These are phyloP conservation scores for Lomographa bimaculata DNA, from an alignment of 2,888 invertebrate genomes.

Conservation along the genomic window DNA sequence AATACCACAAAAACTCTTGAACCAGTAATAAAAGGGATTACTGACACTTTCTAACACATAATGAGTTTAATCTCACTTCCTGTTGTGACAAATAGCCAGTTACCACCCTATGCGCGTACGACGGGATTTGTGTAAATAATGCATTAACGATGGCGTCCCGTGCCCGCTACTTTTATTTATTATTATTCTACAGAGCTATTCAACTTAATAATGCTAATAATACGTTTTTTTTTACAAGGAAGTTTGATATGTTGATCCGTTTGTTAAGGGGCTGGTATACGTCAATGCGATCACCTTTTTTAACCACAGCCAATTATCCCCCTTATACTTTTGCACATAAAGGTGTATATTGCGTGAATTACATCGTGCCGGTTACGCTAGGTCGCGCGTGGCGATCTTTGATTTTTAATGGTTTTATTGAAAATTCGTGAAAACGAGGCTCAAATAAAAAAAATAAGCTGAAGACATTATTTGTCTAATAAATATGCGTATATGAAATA, in stretches of 20 bases:
- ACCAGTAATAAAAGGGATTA: constrained; percentile 53
- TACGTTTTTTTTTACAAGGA: constrained; percentile 21
- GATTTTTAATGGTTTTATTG: too few relatives aligned
- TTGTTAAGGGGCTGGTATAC: too few relatives aligned
- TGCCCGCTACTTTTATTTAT: constrained; percentile 30
- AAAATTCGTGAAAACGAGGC: too few relatives aligned
- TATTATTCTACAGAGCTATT: constrained; percentile 24
- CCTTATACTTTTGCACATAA: too few relatives aligned
- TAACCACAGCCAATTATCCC: too few relatives aligned
- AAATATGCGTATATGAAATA: too few relatives aligned
- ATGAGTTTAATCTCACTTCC: constrained; percentile 65
- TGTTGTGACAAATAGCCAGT: constrained; percentile 61
- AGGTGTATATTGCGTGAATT: too few relatives aligned
- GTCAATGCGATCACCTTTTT: too few relatives aligned
- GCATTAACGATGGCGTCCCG: constrained; percentile 42
- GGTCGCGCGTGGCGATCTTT: too few relatives aligned
- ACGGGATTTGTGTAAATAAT: constrained; percentile 45
- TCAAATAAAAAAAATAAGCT: too few relatives aligned
- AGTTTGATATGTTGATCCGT: constrained; percentile 12
- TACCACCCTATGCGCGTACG: constrained; percentile 43
- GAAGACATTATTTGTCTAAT: too few relatives aligned
- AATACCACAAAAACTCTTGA: constrained; percentile 9
- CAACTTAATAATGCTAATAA: constrained; percentile 30
- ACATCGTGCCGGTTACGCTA: too few relatives aligned
- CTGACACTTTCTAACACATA: constrained; percentile 58